Conservation (phyloP, 2,888 invertebrate species). For the Girardia tigrina region DNA sequence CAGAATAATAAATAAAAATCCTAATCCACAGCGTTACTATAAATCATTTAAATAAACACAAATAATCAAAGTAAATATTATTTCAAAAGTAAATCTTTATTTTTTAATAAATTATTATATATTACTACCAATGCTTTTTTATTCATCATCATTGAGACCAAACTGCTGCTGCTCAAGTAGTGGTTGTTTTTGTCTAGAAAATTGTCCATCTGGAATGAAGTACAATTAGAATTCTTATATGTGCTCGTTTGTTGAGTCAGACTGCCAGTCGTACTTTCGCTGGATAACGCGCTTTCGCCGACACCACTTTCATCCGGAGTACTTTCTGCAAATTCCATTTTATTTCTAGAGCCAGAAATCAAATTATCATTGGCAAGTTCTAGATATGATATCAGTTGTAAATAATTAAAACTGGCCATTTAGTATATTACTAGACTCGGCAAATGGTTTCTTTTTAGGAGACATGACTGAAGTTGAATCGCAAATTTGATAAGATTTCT, state of each 20-base stretch:
- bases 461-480: not conserved
- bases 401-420: not conserved
- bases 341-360: not conserved
- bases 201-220: slow-evolving; percentile 4
- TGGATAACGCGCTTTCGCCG: slow-evolving; percentile 31
- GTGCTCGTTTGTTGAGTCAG: slow-evolving; percentile 1
- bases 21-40: too few relatives aligned
- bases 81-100: too few relatives aligned
- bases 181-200: not conserved
- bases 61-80: too few relatives aligned
- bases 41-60: too few relatives aligned
- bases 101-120: too few relatives aligned
- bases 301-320: slow-evolving; percentile 35
- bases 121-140: not conserved
- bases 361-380: slow-evolving; percentile 2
- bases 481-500: not conserved
- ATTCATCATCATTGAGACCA: slow-evolving; percentile 6
- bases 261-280: slow-evolving; percentile 27
- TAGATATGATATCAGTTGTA: not conserved
- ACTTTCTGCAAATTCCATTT: slow-evolving; percentile 8
- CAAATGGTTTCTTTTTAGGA: not conserved
- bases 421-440: not conserved
- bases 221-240: slow-evolving; percentile 10
- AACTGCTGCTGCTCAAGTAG: not conserved
- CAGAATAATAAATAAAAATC: too few relatives aligned